Percentiles rank a stretch among this genome's conserved stretches.
These are phyloP conservation scores for Glandiceps talaboti DNA, from an alignment of 53 echinoderm and acorn worm genomes.

Conservation along the genomic window DNA sequence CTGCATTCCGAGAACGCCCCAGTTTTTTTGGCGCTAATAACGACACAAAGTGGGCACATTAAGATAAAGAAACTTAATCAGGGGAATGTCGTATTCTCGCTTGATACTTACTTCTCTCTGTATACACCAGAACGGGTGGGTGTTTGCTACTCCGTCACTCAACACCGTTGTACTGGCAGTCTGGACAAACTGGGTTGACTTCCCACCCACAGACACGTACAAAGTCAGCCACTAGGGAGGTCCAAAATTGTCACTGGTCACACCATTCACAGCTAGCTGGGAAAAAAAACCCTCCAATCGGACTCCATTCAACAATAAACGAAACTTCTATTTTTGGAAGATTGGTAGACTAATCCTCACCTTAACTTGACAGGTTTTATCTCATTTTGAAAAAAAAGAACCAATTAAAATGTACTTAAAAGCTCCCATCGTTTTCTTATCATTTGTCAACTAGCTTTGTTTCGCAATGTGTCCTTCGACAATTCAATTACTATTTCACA, in stretches of 20 bases:
- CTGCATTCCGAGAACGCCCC: neutral
- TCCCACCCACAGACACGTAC: no score
- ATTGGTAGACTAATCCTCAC: neutral
- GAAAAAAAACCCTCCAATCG: neutral
- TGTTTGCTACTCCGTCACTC: no score
- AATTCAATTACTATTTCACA: no score
- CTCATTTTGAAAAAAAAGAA: neutral
- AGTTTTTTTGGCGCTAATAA: neutral
- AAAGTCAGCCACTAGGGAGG: neutral
- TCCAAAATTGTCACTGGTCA: neutral
- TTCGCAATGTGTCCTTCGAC: neutral
- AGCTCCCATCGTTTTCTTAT: neutral
- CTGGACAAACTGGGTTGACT: no score
- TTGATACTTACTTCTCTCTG: neutral
- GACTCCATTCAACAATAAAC: neutral
- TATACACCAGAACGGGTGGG: no score
- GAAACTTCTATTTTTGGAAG: neutral
- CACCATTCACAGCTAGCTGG: neutral
- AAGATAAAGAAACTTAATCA: neutral
- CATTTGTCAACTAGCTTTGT: neutral
- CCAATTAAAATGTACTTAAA: neutral
- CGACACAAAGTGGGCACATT: neutral
- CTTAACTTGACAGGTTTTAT: neutral
- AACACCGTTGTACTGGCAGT: no score
- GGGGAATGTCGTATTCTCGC: neutral